Evolutionary conservation across 2,797 vertebrate genomes (phyloP).

Genomic region (Podargus strigoides): DNA sequence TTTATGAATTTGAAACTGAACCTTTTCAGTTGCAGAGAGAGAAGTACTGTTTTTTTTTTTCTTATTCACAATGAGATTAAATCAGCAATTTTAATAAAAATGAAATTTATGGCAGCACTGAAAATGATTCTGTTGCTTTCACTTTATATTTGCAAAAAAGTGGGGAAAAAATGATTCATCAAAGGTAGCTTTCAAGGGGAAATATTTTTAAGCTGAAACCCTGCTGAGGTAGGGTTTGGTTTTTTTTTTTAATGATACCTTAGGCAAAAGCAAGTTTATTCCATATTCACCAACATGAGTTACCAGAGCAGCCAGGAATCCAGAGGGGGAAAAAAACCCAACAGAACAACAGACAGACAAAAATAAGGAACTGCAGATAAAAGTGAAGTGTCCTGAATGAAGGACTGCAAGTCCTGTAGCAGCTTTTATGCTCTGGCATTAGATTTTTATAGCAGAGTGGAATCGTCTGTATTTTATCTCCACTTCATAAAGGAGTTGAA

Average conservation of each 20-base stretch:
- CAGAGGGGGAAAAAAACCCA: background rate
- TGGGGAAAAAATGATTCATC: background rate
- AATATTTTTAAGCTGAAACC: background rate
- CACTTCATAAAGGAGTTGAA: background rate
- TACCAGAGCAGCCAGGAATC: background rate
- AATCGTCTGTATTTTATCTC: background rate
- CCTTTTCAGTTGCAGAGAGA: background rate
- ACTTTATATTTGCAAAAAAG: background rate
- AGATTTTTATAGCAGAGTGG: background rate
- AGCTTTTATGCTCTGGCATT: background rate
- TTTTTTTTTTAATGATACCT: background rate
- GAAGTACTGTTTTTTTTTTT: background rate
- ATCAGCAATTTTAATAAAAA: background rate
- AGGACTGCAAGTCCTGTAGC: background rate
- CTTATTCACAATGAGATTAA: background rate
- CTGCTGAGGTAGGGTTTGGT: background rate
- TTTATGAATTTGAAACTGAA: background rate
- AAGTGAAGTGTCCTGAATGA: background rate
- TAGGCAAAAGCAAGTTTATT: background rate
- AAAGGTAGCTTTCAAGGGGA: constrained; percentile 1
- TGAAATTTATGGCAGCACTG: background rate
- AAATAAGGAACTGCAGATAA: background rate
- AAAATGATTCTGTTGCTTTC: background rate
- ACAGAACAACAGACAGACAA: background rate
- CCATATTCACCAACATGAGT: background rate